Percentiles rank a stretch among this genome's conserved stretches.
phyloP scores from a whole-genome alignment of 1,140 invertebrate genomes.

The Sycobia sp. region DNA sequence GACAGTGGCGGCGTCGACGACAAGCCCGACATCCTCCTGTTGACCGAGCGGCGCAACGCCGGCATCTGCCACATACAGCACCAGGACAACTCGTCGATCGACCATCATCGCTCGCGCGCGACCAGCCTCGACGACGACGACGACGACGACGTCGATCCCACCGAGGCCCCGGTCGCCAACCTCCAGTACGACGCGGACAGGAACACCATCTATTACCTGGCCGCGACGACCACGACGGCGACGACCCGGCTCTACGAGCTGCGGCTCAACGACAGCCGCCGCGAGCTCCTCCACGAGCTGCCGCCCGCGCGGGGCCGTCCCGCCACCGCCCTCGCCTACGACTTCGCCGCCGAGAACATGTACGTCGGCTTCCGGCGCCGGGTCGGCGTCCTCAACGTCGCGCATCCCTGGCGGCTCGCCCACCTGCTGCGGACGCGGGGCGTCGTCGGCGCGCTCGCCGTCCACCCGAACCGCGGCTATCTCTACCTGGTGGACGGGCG shows the following conservation, averaged over 20 bases:
- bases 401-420: constrained; percentile 16
- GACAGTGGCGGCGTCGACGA: too few relatives aligned
- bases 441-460: constrained; percentile 16
- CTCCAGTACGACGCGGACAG: constrained; percentile 22
- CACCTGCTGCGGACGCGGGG: constrained; percentile 12
- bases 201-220: constrained; percentile 18
- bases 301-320: constrained; percentile 27
- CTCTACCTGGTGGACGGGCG: constrained; percentile 30
- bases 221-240: constrained; percentile 17
- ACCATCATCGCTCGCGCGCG: too few relatives aligned
- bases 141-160: constrained; percentile 16
- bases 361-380: constrained; percentile 16
- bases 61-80: constrained; percentile 24
- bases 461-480: constrained; percentile 28
- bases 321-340: constrained; percentile 22
- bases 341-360: constrained; percentile 25
- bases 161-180: constrained; percentile 19
- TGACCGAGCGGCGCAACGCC: constrained; percentile 26
- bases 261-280: constrained; percentile 26
- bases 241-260: constrained; percentile 25
- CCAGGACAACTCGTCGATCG: constrained; percentile 22
- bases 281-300: constrained; percentile 13
- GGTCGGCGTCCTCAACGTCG: constrained; percentile 19
- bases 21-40: constrained; percentile 18
- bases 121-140: constrained; percentile 20